phyloP scores from a whole-genome alignment of 1,140 invertebrate species.

The Zaprionus davidi region DNA sequence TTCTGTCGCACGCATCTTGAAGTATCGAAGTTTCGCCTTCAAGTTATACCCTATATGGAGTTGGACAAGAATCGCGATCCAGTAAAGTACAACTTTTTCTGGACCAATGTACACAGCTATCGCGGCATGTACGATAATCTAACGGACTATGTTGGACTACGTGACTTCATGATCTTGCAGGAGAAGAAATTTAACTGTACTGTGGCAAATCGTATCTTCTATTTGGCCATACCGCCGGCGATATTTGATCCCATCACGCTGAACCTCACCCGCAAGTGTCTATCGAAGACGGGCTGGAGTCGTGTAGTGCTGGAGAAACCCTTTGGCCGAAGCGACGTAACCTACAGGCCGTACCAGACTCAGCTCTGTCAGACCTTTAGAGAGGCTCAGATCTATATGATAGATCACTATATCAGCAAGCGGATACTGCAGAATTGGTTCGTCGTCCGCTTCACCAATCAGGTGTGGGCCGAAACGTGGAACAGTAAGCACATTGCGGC shows the following conservation, averaged over 20 bases:
- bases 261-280: constrained; percentile 55
- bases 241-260: constrained; percentile 53
- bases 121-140: constrained; percentile 53
- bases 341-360: constrained; percentile 48
- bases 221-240: constrained; percentile 54
- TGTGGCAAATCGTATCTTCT: constrained; percentile 62
- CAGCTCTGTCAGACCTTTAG: constrained; percentile 57
- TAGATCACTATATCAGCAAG: constrained; percentile 62
- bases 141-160: constrained; percentile 36
- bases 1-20: constrained; percentile 47
- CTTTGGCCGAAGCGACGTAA: constrained; percentile 55
- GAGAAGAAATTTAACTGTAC: constrained; percentile 48
- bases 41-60: constrained; percentile 54
- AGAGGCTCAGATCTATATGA: constrained; percentile 70
- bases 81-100: constrained; percentile 66
- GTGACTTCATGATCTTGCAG: constrained; percentile 30
- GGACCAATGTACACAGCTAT: constrained; percentile 53
- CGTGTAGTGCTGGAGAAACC: constrained; percentile 65
- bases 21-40: constrained; percentile 42
- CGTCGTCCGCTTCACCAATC: constrained; percentile 57
- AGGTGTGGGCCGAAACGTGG: constrained; percentile 60
- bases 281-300: constrained; percentile 46
- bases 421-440: constrained; percentile 57
- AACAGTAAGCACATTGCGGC: constrained; percentile 56
- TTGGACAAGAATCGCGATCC: constrained; percentile 47